Conservation (phyloP, 2,113 vertebrate species). For the Mixornis gularis region DNA sequence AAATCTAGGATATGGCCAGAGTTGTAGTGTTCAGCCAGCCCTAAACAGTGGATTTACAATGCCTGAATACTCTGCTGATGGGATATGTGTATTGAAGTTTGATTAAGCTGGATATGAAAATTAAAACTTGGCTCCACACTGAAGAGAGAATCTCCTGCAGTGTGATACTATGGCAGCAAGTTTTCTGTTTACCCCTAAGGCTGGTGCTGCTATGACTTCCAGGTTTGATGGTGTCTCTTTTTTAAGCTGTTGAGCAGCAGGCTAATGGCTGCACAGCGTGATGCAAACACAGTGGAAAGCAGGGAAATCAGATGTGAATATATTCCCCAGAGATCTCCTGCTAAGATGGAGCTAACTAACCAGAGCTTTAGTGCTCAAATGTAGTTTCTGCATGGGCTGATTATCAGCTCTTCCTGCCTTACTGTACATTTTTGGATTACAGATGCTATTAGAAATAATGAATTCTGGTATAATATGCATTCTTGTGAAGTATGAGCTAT, state of each 20-base stretch:
- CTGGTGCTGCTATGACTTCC: constrained; percentile 68
- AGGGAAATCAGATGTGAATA: constrained; percentile 71
- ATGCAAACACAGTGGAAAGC: constrained; percentile 65
- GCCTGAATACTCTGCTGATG: constrained; percentile 16
- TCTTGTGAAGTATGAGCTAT: background rate
- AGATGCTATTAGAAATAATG: constrained; percentile 61
- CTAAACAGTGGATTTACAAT: constrained; percentile 32
- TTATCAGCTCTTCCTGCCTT: constrained; percentile 52
- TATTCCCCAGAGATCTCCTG: constrained; percentile 70
- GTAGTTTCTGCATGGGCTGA: constrained; percentile 37
- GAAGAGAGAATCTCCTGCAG: constrained; percentile 52
- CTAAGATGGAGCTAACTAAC: constrained; percentile 68
- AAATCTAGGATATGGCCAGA: background rate
- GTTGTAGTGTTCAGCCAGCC: background rate
- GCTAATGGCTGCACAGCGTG: constrained; percentile 76
- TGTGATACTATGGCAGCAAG: constrained; percentile 60
- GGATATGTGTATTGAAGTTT: constrained; percentile 48
- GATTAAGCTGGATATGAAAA: constrained; percentile 60
- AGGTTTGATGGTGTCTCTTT: constrained; percentile 71
- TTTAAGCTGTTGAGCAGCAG: constrained; percentile 73
- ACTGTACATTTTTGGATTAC: constrained; percentile 58
- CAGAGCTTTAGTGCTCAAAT: constrained; percentile 51
- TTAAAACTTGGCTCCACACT: constrained; percentile 51
- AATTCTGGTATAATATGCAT: constrained; percentile 25
- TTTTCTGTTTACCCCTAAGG: constrained; percentile 81